A percentile compares a stretch with the other conserved stretches of the same genome.
Conservation (phyloP, 2,888 invertebrate species). For the Chloroclysta siterata region DNA sequence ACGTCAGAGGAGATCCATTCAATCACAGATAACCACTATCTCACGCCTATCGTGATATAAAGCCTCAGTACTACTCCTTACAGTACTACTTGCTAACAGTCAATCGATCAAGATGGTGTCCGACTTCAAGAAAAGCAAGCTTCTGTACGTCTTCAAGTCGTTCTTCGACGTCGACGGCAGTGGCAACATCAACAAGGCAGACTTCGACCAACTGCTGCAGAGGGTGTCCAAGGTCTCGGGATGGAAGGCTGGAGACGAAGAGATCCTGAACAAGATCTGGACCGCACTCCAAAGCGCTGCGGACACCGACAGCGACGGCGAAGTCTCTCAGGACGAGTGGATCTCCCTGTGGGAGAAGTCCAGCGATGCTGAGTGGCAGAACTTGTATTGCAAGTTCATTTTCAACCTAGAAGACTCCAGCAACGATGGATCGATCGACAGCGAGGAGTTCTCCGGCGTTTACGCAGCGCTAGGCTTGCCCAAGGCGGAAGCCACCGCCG, state of each 20-base stretch:
- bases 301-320: constrained; percentile 93
- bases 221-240: constrained; percentile 92
- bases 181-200: constrained; percentile 94
- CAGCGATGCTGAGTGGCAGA: constrained; percentile 89
- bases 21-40: constrained; percentile 30
- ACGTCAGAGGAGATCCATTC: constrained; percentile 32
- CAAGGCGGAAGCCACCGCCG: constrained; percentile 88
- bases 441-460: constrained; percentile 91
- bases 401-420: constrained; percentile 94
- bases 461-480: constrained; percentile 91
- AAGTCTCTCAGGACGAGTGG: constrained; percentile 83
- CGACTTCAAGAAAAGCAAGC: constrained; percentile 95
- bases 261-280: constrained; percentile 92
- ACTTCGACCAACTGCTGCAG: constrained; percentile 93
- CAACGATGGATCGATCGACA: constrained; percentile 90
- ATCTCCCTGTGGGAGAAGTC: constrained; percentile 87
- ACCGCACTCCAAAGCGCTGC: constrained; percentile 92
- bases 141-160: constrained; percentile 93
- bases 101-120: constrained; percentile 86
- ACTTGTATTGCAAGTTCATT: constrained; percentile 93
- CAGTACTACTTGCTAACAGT: constrained; percentile 11
- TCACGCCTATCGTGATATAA: constrained; percentile 15
- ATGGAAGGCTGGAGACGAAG: constrained; percentile 90
- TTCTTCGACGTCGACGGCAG: constrained; percentile 96
- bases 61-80: constrained; percentile 27